Evolutionary conservation across 2,113 vertebrate species (phyloP), one percentile per base, ranked within the genome.

Genomic region (Aleadryas rufinucha): DNA sequence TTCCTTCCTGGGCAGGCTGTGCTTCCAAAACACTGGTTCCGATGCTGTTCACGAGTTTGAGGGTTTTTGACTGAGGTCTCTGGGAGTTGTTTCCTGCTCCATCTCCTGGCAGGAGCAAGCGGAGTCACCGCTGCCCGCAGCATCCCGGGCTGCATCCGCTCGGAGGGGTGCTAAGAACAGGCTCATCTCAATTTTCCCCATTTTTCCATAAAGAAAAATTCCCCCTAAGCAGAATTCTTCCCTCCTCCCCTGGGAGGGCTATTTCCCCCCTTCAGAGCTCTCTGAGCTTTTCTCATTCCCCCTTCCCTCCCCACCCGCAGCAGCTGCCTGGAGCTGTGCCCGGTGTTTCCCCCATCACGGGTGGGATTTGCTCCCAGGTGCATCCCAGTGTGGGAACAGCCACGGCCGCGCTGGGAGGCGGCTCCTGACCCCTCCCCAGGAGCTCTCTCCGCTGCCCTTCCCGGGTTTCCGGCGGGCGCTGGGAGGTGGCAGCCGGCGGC

Each of bases 391-490:
- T 1, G 4, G 35, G 42, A 54, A 5, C 3, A 16, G 37, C 12
- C 54, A 4, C 0, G 5, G 52, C 44, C 4, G 0, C 1, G 3
- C 41, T 0, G 10, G 26, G 65, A 2, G 3, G 44, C 2, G 0
- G 39, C 56, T 84, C 44, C 79, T 1, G 3, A 16, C 3, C 3
- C 49, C 22, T 50, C 75, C n/a, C 22, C 1, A 2, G 17, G 22
- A 35, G 33, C n/a, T 26, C 16, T 4, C 4, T 1, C 35, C 4
- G 13, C n/a, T 12, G 3, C 63, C 56, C 24, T 53, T 42, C 45
- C 50, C 3, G 8, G 53, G 5, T 23, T 28, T 21, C 23, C 8
- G 21, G 45, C 23, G 2, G 89, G 64, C 4, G 4, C 63, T 0
- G 42, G 80, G 53, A 63, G 88, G 70, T 33, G 77, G 77, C 84